Base-by-base conservation (phyloP, 2,797 vertebrate genomes). In the Fringilla coelebs region DNA sequence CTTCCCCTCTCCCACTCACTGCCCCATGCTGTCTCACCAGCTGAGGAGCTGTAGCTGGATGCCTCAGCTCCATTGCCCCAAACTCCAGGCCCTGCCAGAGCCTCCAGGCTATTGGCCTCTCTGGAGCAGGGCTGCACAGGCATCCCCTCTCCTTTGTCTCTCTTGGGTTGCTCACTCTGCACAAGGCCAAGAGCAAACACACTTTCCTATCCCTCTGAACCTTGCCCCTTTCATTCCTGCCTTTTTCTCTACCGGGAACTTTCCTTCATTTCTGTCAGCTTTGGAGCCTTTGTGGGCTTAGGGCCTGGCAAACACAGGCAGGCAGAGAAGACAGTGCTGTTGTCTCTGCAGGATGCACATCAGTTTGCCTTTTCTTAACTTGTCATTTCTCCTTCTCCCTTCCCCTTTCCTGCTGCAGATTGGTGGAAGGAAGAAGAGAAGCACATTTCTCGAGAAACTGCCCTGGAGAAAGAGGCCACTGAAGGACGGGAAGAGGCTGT, bases 401-500 rank as follows among this genome's bases (percentile, higher is more conserved):
- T 77, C 11, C 32, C 40, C 18, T 84, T 85, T 34, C 13, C 38
- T 71, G 81, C 34, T 60, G 21, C 21, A 74, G 55, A n/a, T 0
- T 15, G 32, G 28, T 20, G 45, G 26, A 48, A 10, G 28, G 55
- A 17, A 48, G 43, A 60, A 48, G 6, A 32, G 2, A 5, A 74
- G 55, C 19, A 74, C 1, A 48, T 2, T 6, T 19, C 21, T 25
- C 28, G 6, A 18, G 28, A 74, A 48, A 52, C 1, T 40, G 21
- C 48, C 36, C 9, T 18, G 67, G 16, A 41, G 40, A 16, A 41
- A 41, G 40, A 41, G 40, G 16, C 40, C 40, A 41, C 20, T 31
- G 20, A 92, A 97, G n/a, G n/a, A n/a, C n/a, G n/a, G 74, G 89
- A 96, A 88, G 96, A 97, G 55, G 75, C 90, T 45, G 25, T 40